A percentile compares a stretch with the other conserved stretches of the same genome.
Conservation (phyloP, 2,888 invertebrate genomes). For the Deilephila elpenor region DNA sequence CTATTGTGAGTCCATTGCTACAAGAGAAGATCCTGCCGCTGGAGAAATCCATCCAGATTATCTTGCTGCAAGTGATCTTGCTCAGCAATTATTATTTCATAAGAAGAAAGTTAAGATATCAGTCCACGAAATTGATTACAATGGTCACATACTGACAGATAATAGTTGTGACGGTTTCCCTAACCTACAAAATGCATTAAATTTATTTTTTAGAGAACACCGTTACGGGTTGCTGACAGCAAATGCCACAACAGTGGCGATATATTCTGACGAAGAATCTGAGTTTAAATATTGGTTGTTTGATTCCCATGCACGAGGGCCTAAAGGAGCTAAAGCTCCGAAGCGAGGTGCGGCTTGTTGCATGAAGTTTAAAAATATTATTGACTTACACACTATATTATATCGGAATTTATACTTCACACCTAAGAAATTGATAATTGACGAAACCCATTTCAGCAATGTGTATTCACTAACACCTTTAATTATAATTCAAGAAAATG, state of each 20-base stretch:
- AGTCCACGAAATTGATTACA: background rate
- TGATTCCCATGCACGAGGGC: background rate
- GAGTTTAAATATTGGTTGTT: background rate
- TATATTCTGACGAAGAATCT: background rate
- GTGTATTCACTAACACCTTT: constrained; percentile 11
- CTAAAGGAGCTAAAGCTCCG: background rate
- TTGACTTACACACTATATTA: too few species aligned
- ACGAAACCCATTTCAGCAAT: background rate
- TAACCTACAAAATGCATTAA: constrained; percentile 1
- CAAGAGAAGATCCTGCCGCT: constrained; percentile 6
- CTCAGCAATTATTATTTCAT: background rate
- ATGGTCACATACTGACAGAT: background rate
- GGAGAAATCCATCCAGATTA: background rate
- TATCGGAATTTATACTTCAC: background rate
- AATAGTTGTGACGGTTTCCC: background rate
- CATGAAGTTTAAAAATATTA: background rate
- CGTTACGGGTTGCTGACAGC: background rate
- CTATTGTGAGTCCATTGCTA: background rate
- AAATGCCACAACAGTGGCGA: constrained; percentile 1
- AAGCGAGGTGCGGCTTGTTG: background rate
- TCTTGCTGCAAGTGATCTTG: background rate
- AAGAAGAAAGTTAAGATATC: background rate
- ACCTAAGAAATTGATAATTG: background rate
- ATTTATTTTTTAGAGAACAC: background rate
- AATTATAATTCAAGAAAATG: background rate